Conservation (phyloP, 2,888 invertebrate species). For the Orgyia antiqua region DNA sequence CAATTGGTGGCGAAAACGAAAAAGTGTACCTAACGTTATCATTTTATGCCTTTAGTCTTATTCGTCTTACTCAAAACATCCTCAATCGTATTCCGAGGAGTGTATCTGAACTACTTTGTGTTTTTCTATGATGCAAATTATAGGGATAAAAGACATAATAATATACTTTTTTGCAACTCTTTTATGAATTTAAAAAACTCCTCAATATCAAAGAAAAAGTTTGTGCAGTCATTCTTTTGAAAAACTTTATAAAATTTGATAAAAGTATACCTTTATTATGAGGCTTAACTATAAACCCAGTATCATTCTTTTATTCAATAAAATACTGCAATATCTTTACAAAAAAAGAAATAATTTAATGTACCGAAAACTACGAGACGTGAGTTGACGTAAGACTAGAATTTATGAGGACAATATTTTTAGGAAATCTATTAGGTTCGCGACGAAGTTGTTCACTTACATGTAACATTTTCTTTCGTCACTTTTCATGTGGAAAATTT, state of each 20-base stretch:
- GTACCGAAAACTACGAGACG: not conserved
- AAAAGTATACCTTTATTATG: constrained; percentile 5
- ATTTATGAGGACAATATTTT: constrained; percentile 5
- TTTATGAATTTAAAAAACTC: constrained; percentile 10
- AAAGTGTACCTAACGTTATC: too few relatives aligned
- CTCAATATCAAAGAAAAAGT: constrained; percentile 13
- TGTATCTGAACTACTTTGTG: too few relatives aligned
- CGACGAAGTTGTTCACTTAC: constrained; percentile 12
- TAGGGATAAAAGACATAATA: too few relatives aligned
- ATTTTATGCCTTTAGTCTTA: too few relatives aligned
- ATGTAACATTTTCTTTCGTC: constrained; percentile 16
- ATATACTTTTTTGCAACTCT: constrained; percentile 8
- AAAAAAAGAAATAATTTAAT: not conserved
- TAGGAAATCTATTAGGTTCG: constrained; percentile 10
- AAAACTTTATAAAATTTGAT: constrained; percentile 9
- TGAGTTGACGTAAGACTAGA: not conserved
- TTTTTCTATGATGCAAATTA: too few relatives aligned
- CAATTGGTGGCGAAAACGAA: too few relatives aligned
- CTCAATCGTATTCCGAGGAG: too few relatives aligned
- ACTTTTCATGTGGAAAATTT: constrained; percentile 21
- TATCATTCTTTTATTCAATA: not conserved
- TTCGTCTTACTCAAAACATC: too few relatives aligned
- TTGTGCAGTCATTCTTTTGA: constrained; percentile 11
- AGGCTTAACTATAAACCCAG: not conserved
- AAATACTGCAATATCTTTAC: not conserved